phyloP scores from a whole-genome alignment of 1,140 invertebrate genomes.

The Bradynema listronoti region DNA sequence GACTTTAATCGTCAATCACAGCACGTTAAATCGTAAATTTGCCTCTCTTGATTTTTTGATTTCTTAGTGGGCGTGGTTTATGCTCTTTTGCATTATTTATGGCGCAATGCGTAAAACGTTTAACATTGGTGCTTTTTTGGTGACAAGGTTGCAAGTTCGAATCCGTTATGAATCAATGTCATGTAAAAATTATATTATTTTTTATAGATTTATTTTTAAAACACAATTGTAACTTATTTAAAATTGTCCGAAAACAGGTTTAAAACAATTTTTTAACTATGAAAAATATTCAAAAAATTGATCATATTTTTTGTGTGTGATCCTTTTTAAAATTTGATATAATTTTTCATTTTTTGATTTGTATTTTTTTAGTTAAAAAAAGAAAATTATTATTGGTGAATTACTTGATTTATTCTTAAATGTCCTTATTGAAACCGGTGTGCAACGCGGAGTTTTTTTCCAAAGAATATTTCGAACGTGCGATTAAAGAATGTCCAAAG shows the following conservation, averaged over 20 bases:
- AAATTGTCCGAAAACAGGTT: neutral
- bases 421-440: constrained; percentile 17
- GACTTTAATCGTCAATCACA: too few relatives aligned
- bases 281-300: neutral
- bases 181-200: too few relatives aligned
- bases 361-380: neutral
- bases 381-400: neutral
- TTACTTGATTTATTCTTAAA: neutral
- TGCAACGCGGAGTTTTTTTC: constrained; percentile 15
- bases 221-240: neutral
- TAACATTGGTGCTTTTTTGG: too few relatives aligned
- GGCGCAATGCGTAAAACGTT: too few relatives aligned
- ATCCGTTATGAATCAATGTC: too few relatives aligned
- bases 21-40: too few relatives aligned
- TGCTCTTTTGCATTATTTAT: too few relatives aligned
- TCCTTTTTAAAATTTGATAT: neutral
- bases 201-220: too few relatives aligned
- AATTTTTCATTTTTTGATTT: neutral
- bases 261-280: neutral
- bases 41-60: too few relatives aligned
- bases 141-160: too few relatives aligned
- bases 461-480: constrained; percentile 13
- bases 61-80: too few relatives aligned
- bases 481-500: constrained; percentile 19
- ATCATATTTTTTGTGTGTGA: neutral